phyloP scores from a whole-genome alignment of 2,797 vertebrate species.

The Eupleurogrammus muticus region DNA sequence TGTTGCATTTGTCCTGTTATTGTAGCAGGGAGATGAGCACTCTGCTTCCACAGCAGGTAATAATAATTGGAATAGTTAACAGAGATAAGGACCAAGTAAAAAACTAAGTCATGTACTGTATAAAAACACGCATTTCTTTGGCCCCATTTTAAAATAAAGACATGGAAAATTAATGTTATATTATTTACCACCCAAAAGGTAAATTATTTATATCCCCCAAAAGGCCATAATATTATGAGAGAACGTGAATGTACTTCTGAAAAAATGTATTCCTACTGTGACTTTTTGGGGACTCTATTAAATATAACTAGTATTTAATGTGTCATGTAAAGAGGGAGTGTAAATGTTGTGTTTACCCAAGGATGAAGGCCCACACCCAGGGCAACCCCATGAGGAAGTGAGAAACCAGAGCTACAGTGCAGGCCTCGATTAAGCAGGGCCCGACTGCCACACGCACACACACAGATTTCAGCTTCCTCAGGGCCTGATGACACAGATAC shows the following conservation, averaged over 20 bases:
- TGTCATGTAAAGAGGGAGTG: background rate
- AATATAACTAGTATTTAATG: too few species aligned
- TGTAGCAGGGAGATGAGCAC: background rate
- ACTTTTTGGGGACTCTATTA: too few species aligned
- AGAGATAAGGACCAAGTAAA: background rate
- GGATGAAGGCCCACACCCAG: slow-evolving; percentile 95
- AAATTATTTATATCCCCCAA: background rate
- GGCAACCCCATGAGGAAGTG: slow-evolving; percentile 91
- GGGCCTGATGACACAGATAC: slow-evolving; percentile 83
- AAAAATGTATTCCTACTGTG: too few species aligned
- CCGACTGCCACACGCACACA: slow-evolving; percentile 89
- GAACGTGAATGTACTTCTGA: too few species aligned
- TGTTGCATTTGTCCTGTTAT: background rate
- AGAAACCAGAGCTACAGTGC: slow-evolving; percentile 86
- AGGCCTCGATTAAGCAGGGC: slow-evolving; percentile 89
- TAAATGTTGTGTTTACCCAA: slow-evolving; percentile 85
- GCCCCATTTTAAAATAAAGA: too few species aligned
- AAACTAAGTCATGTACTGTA: background rate
- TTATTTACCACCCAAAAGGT: too few species aligned
- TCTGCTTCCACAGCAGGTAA: background rate
- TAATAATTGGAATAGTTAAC: too few species aligned
- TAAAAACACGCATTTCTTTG: too few species aligned
- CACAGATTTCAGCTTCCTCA: slow-evolving; percentile 91
- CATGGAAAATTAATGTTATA: too few species aligned
- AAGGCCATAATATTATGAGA: too few species aligned